These are phyloP conservation scores for Lycia hirtaria DNA, from an alignment of 2,888 invertebrate genomes.

Conservation along the genomic window DNA sequence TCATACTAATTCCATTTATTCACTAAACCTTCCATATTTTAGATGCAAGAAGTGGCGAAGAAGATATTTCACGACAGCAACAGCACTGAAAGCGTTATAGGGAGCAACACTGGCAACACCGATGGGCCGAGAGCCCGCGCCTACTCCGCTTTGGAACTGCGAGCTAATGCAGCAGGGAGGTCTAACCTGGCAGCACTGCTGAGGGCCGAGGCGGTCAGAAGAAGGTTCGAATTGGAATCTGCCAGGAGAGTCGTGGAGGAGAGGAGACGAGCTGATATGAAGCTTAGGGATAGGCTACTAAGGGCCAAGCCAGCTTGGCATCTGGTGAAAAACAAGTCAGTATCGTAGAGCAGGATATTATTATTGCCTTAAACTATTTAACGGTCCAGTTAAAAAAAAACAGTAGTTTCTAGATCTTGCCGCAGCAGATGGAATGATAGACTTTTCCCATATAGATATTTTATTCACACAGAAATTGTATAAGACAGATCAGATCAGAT, in stretches of 20 bases:
- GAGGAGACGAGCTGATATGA: constrained; percentile 84
- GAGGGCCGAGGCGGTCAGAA: constrained; percentile 86
- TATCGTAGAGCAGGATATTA: constrained; percentile 21
- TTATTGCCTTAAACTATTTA: no score
- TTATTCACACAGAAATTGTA: no score
- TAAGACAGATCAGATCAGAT: no score
- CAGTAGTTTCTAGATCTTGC: no score
- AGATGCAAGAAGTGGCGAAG: constrained; percentile 74
- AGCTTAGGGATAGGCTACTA: constrained; percentile 85
- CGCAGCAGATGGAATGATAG: no score
- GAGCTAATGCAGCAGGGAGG: constrained; percentile 69
- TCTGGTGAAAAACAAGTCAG: constrained; percentile 86
- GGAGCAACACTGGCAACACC: constrained; percentile 48
- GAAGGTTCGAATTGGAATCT: constrained; percentile 87
- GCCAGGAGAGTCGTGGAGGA: constrained; percentile 85
- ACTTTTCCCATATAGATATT: no score
- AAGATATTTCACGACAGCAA: constrained; percentile 72
- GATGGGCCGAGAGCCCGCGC: constrained; percentile 65
- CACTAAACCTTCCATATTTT: constrained; percentile 42
- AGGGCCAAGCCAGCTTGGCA: constrained; percentile 89
- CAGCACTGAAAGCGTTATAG: constrained; percentile 60
- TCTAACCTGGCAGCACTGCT: constrained; percentile 89
- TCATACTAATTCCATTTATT: no score
- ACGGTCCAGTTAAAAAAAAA: no score
- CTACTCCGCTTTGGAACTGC: constrained; percentile 77